Evolutionary conservation across 1,140 invertebrate species (phyloP).

Genomic region (Myzus persicae): DNA sequence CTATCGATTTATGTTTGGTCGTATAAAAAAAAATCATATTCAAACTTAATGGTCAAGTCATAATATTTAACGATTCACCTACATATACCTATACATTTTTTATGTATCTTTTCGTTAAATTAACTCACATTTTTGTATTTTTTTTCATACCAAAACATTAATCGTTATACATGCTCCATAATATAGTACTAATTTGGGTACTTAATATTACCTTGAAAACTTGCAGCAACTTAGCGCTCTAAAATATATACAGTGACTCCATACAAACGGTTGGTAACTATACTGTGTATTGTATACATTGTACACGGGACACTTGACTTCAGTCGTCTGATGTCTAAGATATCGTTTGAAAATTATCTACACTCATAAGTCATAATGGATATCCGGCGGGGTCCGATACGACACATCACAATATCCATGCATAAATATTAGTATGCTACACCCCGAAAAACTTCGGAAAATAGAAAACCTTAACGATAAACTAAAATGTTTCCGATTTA

Average conservation of each 20-base stretch:
- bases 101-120: neutral
- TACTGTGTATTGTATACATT: neutral
- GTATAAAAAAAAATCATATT: neutral
- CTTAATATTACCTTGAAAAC: no score
- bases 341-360: neutral
- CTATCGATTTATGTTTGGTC: neutral
- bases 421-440: neutral
- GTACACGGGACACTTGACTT: neutral
- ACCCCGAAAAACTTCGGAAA: neutral
- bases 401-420: neutral
- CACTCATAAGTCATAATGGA: no score
- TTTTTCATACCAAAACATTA: neutral
- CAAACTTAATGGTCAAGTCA: neutral
- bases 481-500: neutral
- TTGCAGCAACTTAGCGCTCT: no score
- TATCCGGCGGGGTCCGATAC: neutral
- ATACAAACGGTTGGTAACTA: neutral
- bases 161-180: no score
- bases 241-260: neutral
- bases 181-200: neutral
- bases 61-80: neutral
- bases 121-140: neutral
- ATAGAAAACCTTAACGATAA: neutral
- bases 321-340: neutral
- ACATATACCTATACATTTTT: no score